phyloP scores from a whole-genome alignment of 2,797 vertebrate genomes.

The Danionella dracula region DNA sequence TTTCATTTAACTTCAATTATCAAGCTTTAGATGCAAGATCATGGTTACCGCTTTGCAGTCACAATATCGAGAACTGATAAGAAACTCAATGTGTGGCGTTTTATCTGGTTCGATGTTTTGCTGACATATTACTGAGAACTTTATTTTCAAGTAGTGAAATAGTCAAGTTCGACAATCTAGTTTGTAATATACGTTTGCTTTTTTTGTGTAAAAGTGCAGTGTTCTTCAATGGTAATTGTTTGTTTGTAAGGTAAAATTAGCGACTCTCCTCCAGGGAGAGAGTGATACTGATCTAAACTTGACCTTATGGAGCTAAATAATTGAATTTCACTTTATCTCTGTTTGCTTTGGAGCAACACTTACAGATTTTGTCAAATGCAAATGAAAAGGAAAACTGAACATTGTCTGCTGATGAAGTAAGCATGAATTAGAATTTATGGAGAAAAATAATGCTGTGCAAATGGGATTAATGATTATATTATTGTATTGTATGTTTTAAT shows the following conservation, averaged over 20 bases:
- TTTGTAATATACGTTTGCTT: no score
- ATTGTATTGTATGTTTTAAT: no score
- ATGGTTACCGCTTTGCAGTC: conserved; percentile 21
- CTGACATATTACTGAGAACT: not conserved
- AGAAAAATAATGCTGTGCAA: no score
- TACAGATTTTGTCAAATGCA: not conserved
- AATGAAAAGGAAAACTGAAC: not conserved
- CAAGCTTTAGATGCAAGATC: conserved; percentile 7
- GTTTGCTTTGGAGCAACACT: conserved; percentile 10
- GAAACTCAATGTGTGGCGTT: conserved; percentile 21
- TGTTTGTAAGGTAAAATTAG: not conserved
- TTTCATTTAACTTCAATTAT: conserved; percentile 52
- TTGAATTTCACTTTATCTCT: conserved; percentile 17
- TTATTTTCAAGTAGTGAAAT: not conserved
- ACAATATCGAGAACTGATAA: conserved; percentile 18
- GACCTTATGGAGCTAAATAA: conserved; percentile 41
- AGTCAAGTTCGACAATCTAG: no score
- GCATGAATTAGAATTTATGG: no score
- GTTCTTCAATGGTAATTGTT: not conserved
- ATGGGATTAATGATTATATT: no score
- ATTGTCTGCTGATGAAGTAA: no score
- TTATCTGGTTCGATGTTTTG: not conserved
- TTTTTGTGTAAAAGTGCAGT: no score
- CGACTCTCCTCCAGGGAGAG: conserved; percentile 21
- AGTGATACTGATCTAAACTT: conserved; percentile 37